These are phyloP conservation scores for Phoenicopterus ruber DNA, from an alignment of 2,113 vertebrate genomes.

Conservation along the genomic window DNA sequence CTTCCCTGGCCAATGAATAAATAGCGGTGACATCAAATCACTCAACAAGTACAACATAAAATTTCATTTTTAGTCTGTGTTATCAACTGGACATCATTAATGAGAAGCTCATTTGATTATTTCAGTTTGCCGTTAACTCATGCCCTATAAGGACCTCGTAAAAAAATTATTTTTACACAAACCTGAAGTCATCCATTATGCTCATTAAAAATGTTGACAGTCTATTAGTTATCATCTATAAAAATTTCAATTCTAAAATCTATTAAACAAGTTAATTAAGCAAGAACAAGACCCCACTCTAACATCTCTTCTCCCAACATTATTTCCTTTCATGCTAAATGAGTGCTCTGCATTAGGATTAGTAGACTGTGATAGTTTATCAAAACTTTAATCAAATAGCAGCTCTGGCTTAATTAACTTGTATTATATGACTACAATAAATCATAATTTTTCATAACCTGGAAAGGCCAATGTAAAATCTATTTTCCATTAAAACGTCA, in stretches of 20 bases:
- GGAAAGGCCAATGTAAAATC: neutral
- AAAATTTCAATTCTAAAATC: neutral
- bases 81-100: neutral
- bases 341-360: neutral
- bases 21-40: neutral
- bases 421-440: slow-evolving; percentile 11
- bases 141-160: neutral
- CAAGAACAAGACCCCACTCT: neutral
- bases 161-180: neutral
- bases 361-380: slow-evolving; percentile 13
- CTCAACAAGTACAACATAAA: neutral
- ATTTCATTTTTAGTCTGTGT: neutral
- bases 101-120: neutral
- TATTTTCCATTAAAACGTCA: slow-evolving; percentile 17
- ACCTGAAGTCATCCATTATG: neutral
- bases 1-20: neutral
- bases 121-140: neutral
- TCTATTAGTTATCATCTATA: neutral
- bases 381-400: slow-evolving; percentile 40
- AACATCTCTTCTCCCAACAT: neutral
- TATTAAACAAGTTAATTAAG: slow-evolving; percentile 29
- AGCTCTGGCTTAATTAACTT: slow-evolving; percentile 17
- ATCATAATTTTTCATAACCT: slow-evolving; percentile 16
- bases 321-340: slow-evolving; percentile 19
- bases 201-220: neutral